Evolutionary conservation across 2,797 vertebrate genomes (phyloP), one percentile per base, ranked within the genome.

Genomic region (Bovichtus diacanthus): DNA sequence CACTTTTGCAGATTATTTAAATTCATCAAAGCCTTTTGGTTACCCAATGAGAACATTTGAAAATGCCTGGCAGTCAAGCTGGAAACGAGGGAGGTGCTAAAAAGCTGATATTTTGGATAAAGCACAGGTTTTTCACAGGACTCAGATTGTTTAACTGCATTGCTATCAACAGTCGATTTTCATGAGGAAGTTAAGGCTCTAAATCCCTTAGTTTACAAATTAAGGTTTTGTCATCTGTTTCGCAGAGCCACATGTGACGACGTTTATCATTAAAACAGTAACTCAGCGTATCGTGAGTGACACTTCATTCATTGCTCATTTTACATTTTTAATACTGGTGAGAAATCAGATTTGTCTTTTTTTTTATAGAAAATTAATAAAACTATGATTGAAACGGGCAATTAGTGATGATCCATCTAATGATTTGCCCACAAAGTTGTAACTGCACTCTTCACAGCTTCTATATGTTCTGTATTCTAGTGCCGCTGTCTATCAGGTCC

Each of bases 401-500:
- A 25, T 27, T 46, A n/a, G 29, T 39, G 23, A 47, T 15, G 4
- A 65, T 29, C 8, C 18, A 29, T 76, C 18, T 53, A 36, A 29
- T 36, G 4, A 25, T 27, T 66, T 23, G 9, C 29, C 23, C 49
- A 44, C 41, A 39, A 3, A 39, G 56, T 7, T 12, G 19, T 29
- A 19, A 9, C n/a, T 9, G 18, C 27, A 5, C 43, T 73, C 31
- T 18, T 51, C 36, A 43, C 21, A 38, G 39, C 59, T 65, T 29
- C 34, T 25, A 23, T 44, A 64, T 72, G 59, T 66, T 77, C 43
- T 39, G 43, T 65, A 21, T 62, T 70, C 77, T 36, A 77, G 34
- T 61, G 53, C 74, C 61, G 66, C 82, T 83, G 84, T 82, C 87
- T 87, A 59, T 92, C 87, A 87, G 75, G 56, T 82, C 67, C 63